A percentile compares a stretch with the other conserved stretches of the same genome.
Evolutionary conservation across 2,888 invertebrate species (phyloP).

Genomic region (Brachynemurus nebulosus): DNA sequence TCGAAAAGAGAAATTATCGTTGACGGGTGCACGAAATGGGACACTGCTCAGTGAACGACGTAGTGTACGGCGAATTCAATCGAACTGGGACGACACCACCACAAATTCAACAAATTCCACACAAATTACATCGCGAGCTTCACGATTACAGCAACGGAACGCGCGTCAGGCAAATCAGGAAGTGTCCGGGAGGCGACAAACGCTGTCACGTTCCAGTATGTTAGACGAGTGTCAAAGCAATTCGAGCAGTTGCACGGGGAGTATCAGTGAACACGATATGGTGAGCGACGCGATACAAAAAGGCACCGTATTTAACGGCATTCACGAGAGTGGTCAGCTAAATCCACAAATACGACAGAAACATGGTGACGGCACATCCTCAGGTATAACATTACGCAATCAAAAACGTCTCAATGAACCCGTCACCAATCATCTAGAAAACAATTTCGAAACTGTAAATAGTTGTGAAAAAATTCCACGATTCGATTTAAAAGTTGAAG

Average conservation of each 20-base stretch:
- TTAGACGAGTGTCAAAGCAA: slow-evolving; percentile 33
- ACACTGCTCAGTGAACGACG: slow-evolving; percentile 10
- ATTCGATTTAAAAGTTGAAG: slow-evolving; percentile 8
- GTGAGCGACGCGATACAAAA: slow-evolving; percentile 31
- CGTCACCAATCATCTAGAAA: slow-evolving; percentile 9
- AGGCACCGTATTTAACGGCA: slow-evolving; percentile 31
- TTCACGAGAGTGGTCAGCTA: slow-evolving; percentile 29
- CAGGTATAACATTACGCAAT: slow-evolving; percentile 46
- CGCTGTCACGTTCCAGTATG: slow-evolving; percentile 28
- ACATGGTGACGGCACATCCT: slow-evolving; percentile 16
- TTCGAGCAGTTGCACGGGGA: slow-evolving; percentile 35
- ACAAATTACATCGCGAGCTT: slow-evolving; percentile 28
- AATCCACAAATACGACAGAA: slow-evolving; percentile 5
- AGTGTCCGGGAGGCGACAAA: slow-evolving; percentile 22
- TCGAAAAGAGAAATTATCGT: slow-evolving; percentile 12
- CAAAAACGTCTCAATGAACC: slow-evolving; percentile 39
- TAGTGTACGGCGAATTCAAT: slow-evolving; percentile 13
- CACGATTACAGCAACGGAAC: slow-evolving; percentile 29
- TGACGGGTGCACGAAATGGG: slow-evolving; percentile 7
- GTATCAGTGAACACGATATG: slow-evolving; percentile 31
- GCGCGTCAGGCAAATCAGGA: slow-evolving; percentile 29
- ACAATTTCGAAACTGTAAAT: not conserved
- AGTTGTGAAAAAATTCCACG: slow-evolving; percentile 3
- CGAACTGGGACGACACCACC: slow-evolving; percentile 24
- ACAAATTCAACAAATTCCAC: slow-evolving; percentile 25